Conservation (phyloP, 2,888 invertebrate genomes). For the Theretra japonica region DNA sequence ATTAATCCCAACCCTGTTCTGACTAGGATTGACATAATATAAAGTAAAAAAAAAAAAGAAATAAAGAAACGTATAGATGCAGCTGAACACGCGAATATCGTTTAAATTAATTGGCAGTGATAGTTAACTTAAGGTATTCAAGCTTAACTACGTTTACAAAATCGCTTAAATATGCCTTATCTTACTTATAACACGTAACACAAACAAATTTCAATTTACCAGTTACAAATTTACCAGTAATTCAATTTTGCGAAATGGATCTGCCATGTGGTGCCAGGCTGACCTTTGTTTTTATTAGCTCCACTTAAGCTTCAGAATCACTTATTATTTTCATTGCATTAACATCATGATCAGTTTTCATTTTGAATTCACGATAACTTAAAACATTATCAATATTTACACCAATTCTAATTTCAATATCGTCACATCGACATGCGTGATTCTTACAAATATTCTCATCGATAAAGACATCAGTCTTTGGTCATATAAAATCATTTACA, state of each 20-base stretch:
- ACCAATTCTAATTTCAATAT: constrained; percentile 22
- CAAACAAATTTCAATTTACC: neutral
- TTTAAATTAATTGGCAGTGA: constrained; percentile 76
- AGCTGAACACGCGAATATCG: constrained; percentile 54
- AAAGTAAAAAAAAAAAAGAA: constrained; percentile 44
- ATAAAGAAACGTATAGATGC: constrained; percentile 49
- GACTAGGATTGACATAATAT: constrained; percentile 81
- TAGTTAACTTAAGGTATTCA: constrained; percentile 54
- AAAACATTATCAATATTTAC: constrained; percentile 29
- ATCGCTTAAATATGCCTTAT: constrained; percentile 30
- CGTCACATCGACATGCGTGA: constrained; percentile 25
- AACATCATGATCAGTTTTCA: constrained; percentile 22
- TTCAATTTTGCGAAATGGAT: neutral
- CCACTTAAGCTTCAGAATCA: neutral
- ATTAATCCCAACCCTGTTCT: constrained; percentile 77
- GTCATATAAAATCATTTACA: constrained; percentile 34
- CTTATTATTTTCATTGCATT: neutral
- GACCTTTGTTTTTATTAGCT: neutral
- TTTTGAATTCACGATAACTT: constrained; percentile 29
- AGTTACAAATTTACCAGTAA: neutral
- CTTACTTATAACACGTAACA: constrained; percentile 10
- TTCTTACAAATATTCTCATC: constrained; percentile 26
- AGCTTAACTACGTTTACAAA: constrained; percentile 34
- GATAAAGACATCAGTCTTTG: constrained; percentile 41
- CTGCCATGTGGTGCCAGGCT: neutral